Percentiles rank a stretch among this genome's conserved stretches.
Conservation (phyloP, 1,140 invertebrate species). For the Fopius arisanus region DNA sequence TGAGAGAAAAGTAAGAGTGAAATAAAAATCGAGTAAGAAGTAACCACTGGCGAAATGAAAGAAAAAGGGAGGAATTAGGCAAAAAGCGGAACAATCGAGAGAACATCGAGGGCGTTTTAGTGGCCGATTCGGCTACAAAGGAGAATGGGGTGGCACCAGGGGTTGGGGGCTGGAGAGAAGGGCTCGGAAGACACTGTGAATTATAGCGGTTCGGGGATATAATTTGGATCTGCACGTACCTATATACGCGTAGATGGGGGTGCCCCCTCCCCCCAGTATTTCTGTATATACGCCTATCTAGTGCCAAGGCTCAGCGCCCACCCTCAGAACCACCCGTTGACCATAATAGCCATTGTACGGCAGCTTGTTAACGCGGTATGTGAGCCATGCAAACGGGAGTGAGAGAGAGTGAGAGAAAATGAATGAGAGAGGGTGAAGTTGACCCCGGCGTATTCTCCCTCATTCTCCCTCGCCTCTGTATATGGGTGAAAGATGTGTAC, state of each 20-base stretch:
- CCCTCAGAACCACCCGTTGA: constrained; percentile 19
- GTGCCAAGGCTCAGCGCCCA: not conserved
- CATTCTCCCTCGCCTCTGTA: not conserved
- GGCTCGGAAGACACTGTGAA: constrained; percentile 24
- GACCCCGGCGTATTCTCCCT: constrained; percentile 39
- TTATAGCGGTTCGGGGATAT: constrained; percentile 26
- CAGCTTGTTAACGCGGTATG: constrained; percentile 48
- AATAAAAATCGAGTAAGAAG: not conserved
- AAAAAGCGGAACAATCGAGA: constrained; percentile 20
- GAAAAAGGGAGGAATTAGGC: not conserved
- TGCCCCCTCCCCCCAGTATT: constrained; percentile 17
- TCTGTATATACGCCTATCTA: constrained; percentile 5
- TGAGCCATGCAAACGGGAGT: constrained; percentile 27
- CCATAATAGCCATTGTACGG: constrained; percentile 46
- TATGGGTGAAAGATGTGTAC: constrained; percentile 7
- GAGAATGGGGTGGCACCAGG: not conserved
- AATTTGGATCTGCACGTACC: constrained; percentile 29
- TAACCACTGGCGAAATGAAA: not conserved
- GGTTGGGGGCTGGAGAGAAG: not conserved
- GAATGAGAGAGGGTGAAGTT: constrained; percentile 29
- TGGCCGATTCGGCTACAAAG: constrained; percentile 13
- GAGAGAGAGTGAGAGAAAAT: not conserved
- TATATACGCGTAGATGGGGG: constrained; percentile 6
- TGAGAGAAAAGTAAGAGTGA: not conserved
- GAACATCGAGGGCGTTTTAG: constrained; percentile 22